phyloP scores from a whole-genome alignment of 2,797 vertebrate genomes.

The Falco novaeseelandiae region DNA sequence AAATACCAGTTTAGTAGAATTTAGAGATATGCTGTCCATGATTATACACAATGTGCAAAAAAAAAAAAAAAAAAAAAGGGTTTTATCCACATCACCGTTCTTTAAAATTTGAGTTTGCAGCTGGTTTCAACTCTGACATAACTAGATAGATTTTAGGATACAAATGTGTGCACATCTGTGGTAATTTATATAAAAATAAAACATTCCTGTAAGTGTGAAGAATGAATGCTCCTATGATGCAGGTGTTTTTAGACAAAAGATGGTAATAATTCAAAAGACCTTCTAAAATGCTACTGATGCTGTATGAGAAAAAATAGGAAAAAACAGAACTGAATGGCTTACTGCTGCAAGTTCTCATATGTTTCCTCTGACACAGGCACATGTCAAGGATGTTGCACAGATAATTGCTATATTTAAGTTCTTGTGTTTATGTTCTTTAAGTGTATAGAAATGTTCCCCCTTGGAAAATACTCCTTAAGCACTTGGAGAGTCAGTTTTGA shows the following conservation, averaged over 20 bases:
- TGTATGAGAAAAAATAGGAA: background rate
- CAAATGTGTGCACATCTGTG: background rate
- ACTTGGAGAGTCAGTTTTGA: background rate
- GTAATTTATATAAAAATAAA: background rate
- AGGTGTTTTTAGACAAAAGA: slow-evolving; percentile 38
- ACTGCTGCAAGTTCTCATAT: background rate
- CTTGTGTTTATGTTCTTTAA: background rate
- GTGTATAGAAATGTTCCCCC: background rate
- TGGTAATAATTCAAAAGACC: background rate
- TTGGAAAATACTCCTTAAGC: background rate
- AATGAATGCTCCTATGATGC: background rate
- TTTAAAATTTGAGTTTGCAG: background rate
- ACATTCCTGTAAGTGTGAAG: background rate
- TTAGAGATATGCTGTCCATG: background rate
- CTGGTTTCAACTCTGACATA: background rate
- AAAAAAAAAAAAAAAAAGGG: background rate
- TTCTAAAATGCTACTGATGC: background rate
- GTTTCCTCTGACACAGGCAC: background rate
- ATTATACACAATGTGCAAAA: background rate
- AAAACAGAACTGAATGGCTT: background rate
- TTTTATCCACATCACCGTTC: background rate
- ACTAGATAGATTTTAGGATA: background rate
- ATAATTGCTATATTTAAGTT: background rate
- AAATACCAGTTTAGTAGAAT: background rate
- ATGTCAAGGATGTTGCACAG: background rate